Evolutionary conservation across 37 sponge, comb jelly and placozoan species (phyloP), one percentile per base, ranked within the genome.

Genomic region (Hexactinellida sp.): DNA sequence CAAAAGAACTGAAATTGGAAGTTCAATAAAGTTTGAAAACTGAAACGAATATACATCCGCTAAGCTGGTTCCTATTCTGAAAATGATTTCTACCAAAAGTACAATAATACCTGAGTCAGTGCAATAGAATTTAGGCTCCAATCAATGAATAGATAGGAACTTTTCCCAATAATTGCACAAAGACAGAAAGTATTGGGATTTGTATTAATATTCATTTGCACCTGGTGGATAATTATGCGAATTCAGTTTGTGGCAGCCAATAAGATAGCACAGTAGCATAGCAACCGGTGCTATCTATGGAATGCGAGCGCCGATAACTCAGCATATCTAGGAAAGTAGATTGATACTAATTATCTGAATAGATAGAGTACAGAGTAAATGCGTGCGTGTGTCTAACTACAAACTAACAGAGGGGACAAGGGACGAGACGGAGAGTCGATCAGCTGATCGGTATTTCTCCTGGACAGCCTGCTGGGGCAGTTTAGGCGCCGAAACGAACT

Each of bases 381-480:
- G 76, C 76, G 76, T n/a, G 25, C 25, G 76, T 63, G 76, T 63
- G n/a, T n/a, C n/a, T n/a, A n/a, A n/a, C n/a, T n/a, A 63, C 76
- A 63, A 63, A 63, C 76, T 25, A 63, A 28, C 76, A 32, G 76
- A n/a, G 19, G 34, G 76, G 34, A 7, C 5, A 7, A 63, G 76
- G 5, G 21, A 3, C 3, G 76, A 63, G 25, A 63, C 76, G 13
- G 32, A 7, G 3, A n/a, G 30, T 32, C 13, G 3, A n/a, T 63
- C 76, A 63, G 76, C 76, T 63, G 76, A 10, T 63, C 84, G 24
- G 85, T 92, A 94, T 85, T 94, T 94, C 13, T 55, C 84, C 38
- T 88, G 83, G 82, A 93, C 86, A n/a, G 95, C 93, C 36, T 91
- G 90, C 87, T 92, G 95, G 24, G 86, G 84, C 54, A 91, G 90